phyloP scores from a whole-genome alignment of 2,113 vertebrate genomes.

The Sylvia atricapilla region DNA sequence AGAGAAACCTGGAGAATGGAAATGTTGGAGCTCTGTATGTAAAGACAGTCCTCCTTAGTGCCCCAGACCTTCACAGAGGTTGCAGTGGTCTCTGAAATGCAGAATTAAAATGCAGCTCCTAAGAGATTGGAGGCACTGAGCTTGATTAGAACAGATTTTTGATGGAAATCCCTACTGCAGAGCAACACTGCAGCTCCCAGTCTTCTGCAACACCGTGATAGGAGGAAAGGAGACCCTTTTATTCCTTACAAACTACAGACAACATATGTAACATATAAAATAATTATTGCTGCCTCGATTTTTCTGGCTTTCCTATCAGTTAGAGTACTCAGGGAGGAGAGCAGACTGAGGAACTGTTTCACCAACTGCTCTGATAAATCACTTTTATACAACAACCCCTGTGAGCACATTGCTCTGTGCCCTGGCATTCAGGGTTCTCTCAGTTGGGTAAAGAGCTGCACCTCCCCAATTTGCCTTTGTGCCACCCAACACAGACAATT shows the following conservation, averaged over 20 bases:
- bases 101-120: not conserved
- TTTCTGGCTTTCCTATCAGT: not conserved
- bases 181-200: not conserved
- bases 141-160: not conserved
- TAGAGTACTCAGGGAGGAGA: not conserved
- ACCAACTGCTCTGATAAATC: not conserved
- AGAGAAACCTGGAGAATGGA: not conserved
- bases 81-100: not conserved
- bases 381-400: not conserved
- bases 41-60: not conserved
- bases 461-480: too few relatives aligned
- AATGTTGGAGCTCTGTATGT: not conserved
- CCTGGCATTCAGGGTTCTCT: not conserved
- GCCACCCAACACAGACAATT: not conserved
- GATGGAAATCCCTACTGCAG: not conserved
- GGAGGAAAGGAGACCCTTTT: not conserved
- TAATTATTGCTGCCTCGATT: not conserved
- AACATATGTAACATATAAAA: not conserved
- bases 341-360: not conserved
- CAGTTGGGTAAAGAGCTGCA: not conserved
- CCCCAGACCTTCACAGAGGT: not conserved
- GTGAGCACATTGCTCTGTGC: not conserved
- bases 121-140: not conserved
- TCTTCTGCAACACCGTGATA: fast-evolving
- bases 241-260: not conserved